A percentile compares a stretch with the other conserved stretches of the same genome.
Conservation (phyloP, 2,113 vertebrate species). For the Triplophysa siluroides region DNA sequence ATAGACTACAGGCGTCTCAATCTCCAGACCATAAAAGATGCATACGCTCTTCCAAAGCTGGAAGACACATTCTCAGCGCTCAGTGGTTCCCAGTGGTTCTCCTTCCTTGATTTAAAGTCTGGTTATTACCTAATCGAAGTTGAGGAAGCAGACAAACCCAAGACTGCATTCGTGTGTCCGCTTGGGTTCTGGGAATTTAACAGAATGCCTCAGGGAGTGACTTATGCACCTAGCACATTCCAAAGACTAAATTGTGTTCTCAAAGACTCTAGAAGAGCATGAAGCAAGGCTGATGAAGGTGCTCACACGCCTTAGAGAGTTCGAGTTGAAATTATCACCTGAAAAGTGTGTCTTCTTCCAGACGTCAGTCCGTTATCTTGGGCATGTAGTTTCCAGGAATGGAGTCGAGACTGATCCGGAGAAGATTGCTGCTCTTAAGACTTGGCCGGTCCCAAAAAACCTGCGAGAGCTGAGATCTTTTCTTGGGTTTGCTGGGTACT, state of each 20-base stretch:
- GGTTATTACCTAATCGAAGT: neutral
- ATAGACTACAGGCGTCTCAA: slow-evolving; percentile 24
- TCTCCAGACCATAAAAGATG: slow-evolving; percentile 3
- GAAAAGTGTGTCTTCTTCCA: too few species aligned
- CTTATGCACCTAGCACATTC: slow-evolving; percentile 14
- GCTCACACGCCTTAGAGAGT: neutral
- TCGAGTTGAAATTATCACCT: too few species aligned
- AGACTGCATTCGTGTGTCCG: neutral
- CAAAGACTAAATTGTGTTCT: slow-evolving; percentile 21
- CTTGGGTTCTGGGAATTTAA: slow-evolving; percentile 9
- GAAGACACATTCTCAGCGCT: slow-evolving; percentile 31
- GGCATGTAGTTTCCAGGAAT: too few species aligned
- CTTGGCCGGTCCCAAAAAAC: too few species aligned
- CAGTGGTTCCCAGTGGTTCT: slow-evolving; percentile 33
- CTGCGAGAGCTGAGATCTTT: too few species aligned
- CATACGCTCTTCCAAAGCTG: slow-evolving; percentile 10
- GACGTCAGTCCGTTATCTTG: too few species aligned
- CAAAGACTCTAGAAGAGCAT: slow-evolving; percentile 30
- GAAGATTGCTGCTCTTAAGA: too few species aligned
- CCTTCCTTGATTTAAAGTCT: slow-evolving; percentile 28
- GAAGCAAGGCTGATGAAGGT: slow-evolving; percentile 36
- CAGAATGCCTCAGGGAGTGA: neutral
- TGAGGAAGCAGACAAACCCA: neutral
- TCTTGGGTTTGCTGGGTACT: too few species aligned
- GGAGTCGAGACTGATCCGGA: too few species aligned